Base-by-base conservation (phyloP, 2,113 vertebrate genomes). In the Lanius collurio region DNA sequence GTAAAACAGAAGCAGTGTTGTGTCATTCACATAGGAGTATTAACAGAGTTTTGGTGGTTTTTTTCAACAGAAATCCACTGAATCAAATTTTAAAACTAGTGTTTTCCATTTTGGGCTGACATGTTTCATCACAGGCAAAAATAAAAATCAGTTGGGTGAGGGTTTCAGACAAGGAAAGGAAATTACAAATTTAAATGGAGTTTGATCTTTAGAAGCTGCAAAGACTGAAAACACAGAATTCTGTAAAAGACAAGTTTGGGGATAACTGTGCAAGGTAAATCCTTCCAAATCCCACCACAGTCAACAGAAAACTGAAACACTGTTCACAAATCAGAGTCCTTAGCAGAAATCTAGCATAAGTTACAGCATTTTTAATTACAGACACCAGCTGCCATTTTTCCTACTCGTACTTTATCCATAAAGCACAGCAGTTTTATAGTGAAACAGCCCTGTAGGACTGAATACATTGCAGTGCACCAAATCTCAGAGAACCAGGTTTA, bases 21-120 rank as follows among this genome's bases (percentile, higher is more conserved):
- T 42, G 10, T 57, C 14, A 2, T 6, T 42, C 11, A 7, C 6
- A 21, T 2, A 3, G 1, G 2, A 28, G 3, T 26, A 24, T 20
- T 47, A 56, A 75, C 12, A 46, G 24, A 44, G 5, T 27, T 16
- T 27, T 31, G 53, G 27, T 23, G 47, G 3, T 24, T 4, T 21
- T 42, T 44, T 30, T 2, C 17, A 47, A 42, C 13, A 84, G 33
- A 67, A 79, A 75, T 71, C 7, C 47, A 44, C 6, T 31, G 6
- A 67, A 77, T 0, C 3, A 0, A 62, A 60, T n/a, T 55, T 53
- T 67, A 53, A 80, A 89, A 47, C 5, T 10, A 59, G 0, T 37
- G 35, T 53, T 87, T 74, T 87, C 12, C 69, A 4, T 24, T 30
- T 62, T 3, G 15, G 26, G 13, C 39, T 75, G 53, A 53, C 16